A percentile compares a stretch with the other conserved stretches of the same genome.
Conservation (phyloP, 2,888 invertebrate genomes). For the Torymus tubicola region DNA sequence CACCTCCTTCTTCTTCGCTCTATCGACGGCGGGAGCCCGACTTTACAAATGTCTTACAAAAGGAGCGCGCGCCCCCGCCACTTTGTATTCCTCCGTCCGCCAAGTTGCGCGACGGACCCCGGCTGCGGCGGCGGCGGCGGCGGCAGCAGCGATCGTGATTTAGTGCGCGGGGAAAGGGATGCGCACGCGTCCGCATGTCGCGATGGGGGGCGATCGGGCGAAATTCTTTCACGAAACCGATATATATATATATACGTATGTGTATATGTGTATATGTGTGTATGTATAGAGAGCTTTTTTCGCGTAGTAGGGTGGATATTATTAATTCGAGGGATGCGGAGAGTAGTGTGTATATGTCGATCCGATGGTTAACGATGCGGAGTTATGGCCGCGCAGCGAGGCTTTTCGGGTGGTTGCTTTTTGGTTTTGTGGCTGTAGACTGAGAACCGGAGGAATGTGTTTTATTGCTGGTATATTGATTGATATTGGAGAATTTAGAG, state of each 20-base stretch:
- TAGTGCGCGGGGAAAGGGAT: conserved; percentile 63
- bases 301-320: background rate
- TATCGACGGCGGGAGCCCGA: conserved; percentile 29
- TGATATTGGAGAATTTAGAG: too few relatives aligned
- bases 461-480: too few relatives aligned
- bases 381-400: too few relatives aligned
- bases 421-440: too few relatives aligned
- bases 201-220: conserved; percentile 65
- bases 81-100: conserved; percentile 33
- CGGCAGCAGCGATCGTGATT: conserved; percentile 65
- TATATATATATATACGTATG: background rate
- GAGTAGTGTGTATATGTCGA: too few relatives aligned
- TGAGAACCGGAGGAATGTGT: too few relatives aligned
- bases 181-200: background rate
- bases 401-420: too few relatives aligned
- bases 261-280: too few relatives aligned
- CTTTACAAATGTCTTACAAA: conserved; percentile 74
- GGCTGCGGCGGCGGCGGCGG: conserved; percentile 68
- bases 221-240: conserved; percentile 74
- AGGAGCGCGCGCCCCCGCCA: conserved; percentile 61
- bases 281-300: background rate
- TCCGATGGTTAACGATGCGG: too few relatives aligned
- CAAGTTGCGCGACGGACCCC: conserved; percentile 65
- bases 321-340: too few relatives aligned
- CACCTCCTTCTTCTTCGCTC: too few relatives aligned